Evolutionary conservation across 1,140 invertebrate species (phyloP), one percentile per base, ranked within the genome.

Genomic region (Choristoneura fumiferana): DNA sequence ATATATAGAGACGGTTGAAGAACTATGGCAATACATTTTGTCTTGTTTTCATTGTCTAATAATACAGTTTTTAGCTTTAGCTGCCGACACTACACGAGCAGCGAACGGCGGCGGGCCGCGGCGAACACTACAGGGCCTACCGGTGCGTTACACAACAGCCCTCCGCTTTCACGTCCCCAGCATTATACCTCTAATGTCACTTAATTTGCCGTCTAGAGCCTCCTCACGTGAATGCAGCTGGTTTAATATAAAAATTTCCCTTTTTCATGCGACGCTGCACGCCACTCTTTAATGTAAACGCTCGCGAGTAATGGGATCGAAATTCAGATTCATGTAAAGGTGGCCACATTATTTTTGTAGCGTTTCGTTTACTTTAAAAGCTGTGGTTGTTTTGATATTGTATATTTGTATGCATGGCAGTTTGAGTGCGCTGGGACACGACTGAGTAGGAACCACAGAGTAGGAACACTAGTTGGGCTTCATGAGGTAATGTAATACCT

Each of bases 121-220:
- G 53, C 63, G n/a, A n/a, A n/a, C n/a, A 63, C 78, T 71, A 65
- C 71, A 73, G 71, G 63, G 67, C 64, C 75, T 73, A 78, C 63
- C 73, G 67, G 74, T 69, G 70, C 78, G 74, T 72, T 61, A 76
- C 73, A 73, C 73, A 73, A 76, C 77, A 71, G 78, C 76, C 75
- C 82, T 84, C 78, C 66, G 79, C 79, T 72, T 84, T 83, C 79
- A 83, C 81, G 77, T 78, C 72, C 77, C 75, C 73, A 76, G 78
- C 82, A 87, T 87, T 86, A 87, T 86, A 73, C 77, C 81, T 81
- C 80, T 87, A 87, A 86, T 87, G 84, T 87, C 84, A 87, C 83
- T 87, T 84, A 87, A 87, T 87, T 87, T 84, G 76, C 84, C 81
- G 79, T 84, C 81, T 84, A 85, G 84, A 80, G 79, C 78, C 78